Evolutionary conservation across 2,888 invertebrate genomes (phyloP), one percentile per base, ranked within the genome.

Genomic region (Exocentrus adspersus): DNA sequence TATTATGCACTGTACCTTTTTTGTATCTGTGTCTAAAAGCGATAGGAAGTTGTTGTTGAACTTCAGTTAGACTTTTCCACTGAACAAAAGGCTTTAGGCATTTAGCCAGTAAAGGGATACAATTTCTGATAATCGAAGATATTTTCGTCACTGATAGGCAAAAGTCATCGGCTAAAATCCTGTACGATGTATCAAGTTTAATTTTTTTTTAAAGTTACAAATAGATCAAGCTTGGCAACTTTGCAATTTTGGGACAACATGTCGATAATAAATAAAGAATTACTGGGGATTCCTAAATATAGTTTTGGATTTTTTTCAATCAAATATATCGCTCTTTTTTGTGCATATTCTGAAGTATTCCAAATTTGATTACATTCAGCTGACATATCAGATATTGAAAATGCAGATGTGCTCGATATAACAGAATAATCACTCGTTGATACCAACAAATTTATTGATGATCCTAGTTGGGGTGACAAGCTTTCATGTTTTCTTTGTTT

Each of bases 1-100:
- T 42, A 63, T 59, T 9, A 62, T 62, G 17, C 52, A 52, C 16
- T 63, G 63, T 9, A 59, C 46, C 19, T 59, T 63, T n/a, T 58
- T 30, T 59, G 32, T 52, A 59, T 28, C 53, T 59, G 14, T 43
- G n/a, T 14, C 46, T 37, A 52, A 63, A 63, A 17, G 63, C 52
- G 6, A 63, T 59, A 3, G 63, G 52, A 32, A 63, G 46, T 32
- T 52, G 32, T n/a, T 42, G 12, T 20, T 43, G 14, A 7, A 43
- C 16, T 6, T 43, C 19, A 6, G 2, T 19, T 16, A 43, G 7
- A 17, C 19, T 16, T 43, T 43, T 43, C 43, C 42, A 12, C 17
- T 12, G 42, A 43, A 43, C 14, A 2, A 37, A 5, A 14, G 42
- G 1, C 42, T 43, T 43, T 43, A 43, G 1, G 16, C 14, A 43